These are phyloP conservation scores for Caenorhabditis sulstoni DNA, from an alignment of 2,888 invertebrate genomes.

Conservation along the genomic window DNA sequence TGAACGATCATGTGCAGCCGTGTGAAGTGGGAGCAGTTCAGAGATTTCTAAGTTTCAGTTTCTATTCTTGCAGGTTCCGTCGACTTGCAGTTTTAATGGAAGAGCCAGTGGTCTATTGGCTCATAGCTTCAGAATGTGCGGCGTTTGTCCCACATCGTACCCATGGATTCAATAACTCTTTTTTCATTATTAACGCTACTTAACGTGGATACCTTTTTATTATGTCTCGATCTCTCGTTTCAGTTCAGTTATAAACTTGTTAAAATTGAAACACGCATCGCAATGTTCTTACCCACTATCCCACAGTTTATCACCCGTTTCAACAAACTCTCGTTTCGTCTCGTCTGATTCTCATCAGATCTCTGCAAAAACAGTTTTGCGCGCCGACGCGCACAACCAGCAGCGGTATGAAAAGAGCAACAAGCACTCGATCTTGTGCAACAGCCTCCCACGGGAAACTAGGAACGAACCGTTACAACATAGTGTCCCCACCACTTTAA, in stretches of 20 bases:
- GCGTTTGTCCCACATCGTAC: conserved; percentile 76
- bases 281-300: not conserved
- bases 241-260: conserved; percentile 16
- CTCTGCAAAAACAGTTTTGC: conserved; percentile 19
- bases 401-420: too few species aligned
- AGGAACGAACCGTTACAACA: conserved; percentile 43
- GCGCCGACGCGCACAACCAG: conserved; percentile 6
- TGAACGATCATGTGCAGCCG: conserved; percentile 71
- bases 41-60: too few species aligned
- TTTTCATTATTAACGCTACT: conserved; percentile 14
- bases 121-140: conserved; percentile 79
- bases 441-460: conserved; percentile 6
- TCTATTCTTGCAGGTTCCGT: conserved; percentile 69
- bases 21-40: conserved; percentile 76
- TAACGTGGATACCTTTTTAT: conserved; percentile 28
- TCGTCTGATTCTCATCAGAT: conserved; percentile 15
- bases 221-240: conserved; percentile 36
- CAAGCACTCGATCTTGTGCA: conserved; percentile 52
- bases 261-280: conserved; percentile 8
- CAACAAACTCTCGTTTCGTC: not conserved
- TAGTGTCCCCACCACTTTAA: conserved; percentile 52
- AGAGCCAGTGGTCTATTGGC: conserved; percentile 62
- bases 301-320: not conserved
- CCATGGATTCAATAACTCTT: conserved; percentile 71
- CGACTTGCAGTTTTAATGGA: conserved; percentile 72